Conservation (phyloP, 2,797 vertebrate species). For the Bradypodion ventrale region DNA sequence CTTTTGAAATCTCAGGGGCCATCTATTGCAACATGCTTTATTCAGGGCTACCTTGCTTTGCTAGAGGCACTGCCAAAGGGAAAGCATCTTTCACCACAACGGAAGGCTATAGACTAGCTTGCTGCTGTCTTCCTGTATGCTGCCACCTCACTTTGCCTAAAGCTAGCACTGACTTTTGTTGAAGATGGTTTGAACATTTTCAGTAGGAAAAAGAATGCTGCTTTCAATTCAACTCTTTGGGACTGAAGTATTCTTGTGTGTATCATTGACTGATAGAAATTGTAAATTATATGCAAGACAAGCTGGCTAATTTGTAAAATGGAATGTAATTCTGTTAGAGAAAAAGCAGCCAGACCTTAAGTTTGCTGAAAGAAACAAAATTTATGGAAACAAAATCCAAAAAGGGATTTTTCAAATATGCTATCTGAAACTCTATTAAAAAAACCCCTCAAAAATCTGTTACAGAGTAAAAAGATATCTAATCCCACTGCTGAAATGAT, state of each 20-base stretch:
- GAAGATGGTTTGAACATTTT: neutral
- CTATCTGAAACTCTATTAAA: conserved; percentile 1
- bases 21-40: neutral
- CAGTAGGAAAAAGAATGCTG: neutral
- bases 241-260: neutral
- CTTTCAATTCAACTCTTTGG: neutral
- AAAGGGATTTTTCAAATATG: conserved; percentile 25
- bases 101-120: neutral
- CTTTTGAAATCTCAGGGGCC: neutral
- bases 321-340: neutral
- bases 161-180: neutral
- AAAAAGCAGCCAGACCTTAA: neutral
- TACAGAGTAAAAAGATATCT: conserved; percentile 22
- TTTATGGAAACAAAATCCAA: conserved; percentile 12
- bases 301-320: neutral
- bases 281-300: conserved; percentile 10
- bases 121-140: neutral
- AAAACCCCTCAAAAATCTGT: conserved; percentile 22
- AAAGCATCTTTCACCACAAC: neutral
- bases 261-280: neutral
- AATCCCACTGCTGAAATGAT: conserved; percentile 33
- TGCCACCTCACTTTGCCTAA: neutral
- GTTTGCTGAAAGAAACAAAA: conserved; percentile 26
- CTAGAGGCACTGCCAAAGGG: neutral
- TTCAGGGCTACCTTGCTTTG: too few relatives aligned